Evolutionary conservation across 2,888 invertebrate species (phyloP).

Genomic region (Aspidapion aeneum): DNA sequence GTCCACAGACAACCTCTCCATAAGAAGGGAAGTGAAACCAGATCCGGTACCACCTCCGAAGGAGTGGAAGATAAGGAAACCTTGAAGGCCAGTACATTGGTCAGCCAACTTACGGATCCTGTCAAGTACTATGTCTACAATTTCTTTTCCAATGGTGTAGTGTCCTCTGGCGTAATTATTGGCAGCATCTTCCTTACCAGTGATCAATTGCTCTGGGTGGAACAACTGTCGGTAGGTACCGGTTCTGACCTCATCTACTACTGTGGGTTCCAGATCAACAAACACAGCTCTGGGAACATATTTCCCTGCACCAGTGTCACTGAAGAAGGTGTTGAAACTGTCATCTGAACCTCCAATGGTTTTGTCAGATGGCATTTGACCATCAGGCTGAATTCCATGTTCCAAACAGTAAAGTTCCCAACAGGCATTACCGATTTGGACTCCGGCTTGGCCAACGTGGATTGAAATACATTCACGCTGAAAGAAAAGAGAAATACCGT

Average conservation of each 20-base stretch:
- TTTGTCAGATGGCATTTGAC: conserved; percentile 73
- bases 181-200: conserved; percentile 85
- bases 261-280: conserved; percentile 95
- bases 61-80: conserved; percentile 62
- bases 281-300: conserved; percentile 94
- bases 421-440: conserved; percentile 88
- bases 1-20: conserved; percentile 59
- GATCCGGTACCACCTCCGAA: conserved; percentile 78
- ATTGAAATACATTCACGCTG: conserved; percentile 78
- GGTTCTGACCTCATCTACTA: conserved; percentile 90
- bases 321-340: conserved; percentile 93
- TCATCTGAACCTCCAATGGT: conserved; percentile 87
- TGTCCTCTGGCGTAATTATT: conserved; percentile 84
- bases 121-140: conserved; percentile 69
- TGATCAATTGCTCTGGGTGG: conserved; percentile 89
- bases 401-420: conserved; percentile 87
- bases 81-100: conserved; percentile 57
- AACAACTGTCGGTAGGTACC: conserved; percentile 94
- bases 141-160: conserved; percentile 71
- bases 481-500: conserved; percentile 41
- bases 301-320: conserved; percentile 93
- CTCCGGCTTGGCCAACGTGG: conserved; percentile 79
- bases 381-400: conserved; percentile 90
- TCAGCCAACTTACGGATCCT: conserved; percentile 62
- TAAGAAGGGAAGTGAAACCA: conserved; percentile 65